A percentile compares a stretch with the other conserved stretches of the same genome.
These are phyloP conservation scores for Antigone vipio DNA, from an alignment of 2,113 vertebrate genomes.

Conservation along the genomic window DNA sequence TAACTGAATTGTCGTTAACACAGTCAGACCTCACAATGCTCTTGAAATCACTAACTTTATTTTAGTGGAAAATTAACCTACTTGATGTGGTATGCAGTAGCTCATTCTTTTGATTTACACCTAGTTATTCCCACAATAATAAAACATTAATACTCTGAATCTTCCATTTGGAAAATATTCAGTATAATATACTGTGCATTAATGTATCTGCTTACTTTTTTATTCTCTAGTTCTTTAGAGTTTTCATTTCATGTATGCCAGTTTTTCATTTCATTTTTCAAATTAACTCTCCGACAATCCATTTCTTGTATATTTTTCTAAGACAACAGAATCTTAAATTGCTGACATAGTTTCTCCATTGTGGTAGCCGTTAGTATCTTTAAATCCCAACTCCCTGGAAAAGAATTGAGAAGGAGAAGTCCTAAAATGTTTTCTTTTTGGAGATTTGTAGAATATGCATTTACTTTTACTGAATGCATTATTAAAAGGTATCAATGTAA, in stretches of 20 bases:
- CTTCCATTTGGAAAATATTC: constrained; percentile 23
- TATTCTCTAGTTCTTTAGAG: background rate
- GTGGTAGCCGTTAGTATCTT: background rate
- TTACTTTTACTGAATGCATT: background rate
- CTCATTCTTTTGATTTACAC: constrained; percentile 19
- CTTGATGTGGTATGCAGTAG: background rate
- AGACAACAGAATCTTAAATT: background rate
- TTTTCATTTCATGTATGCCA: background rate
- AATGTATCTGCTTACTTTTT: background rate
- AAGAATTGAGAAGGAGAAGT: background rate
- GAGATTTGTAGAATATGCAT: background rate
- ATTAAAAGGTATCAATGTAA: background rate
- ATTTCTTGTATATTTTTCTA: background rate
- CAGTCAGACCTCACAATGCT: background rate
- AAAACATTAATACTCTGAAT: background rate
- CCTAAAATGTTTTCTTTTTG: background rate
- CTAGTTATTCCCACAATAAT: constrained; percentile 1
- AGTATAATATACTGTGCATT: background rate
- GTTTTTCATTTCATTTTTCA: background rate
- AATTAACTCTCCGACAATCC: background rate
- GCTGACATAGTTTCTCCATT: background rate
- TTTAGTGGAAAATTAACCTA: background rate
- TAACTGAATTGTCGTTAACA: accelerated
- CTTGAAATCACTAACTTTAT: background rate
- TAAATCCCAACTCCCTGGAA: background rate